Evolutionary conservation across 2,797 vertebrate genomes (phyloP), one percentile per base, ranked within the genome.

Genomic region (Sternarchorhynchus goeldii): DNA sequence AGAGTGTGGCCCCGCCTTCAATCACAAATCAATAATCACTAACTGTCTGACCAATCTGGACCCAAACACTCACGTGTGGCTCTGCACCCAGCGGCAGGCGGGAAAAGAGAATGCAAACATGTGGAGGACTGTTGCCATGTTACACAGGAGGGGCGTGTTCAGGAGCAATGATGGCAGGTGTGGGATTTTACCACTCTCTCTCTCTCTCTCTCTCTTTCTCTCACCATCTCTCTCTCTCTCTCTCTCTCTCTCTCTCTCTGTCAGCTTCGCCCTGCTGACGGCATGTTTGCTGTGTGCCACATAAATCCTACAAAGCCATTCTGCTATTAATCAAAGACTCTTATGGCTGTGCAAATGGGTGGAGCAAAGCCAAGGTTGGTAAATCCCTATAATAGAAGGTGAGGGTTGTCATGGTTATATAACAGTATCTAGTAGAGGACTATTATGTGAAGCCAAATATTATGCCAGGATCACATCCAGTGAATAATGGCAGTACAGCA

Each of bases 231-330:
- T 68, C 80, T 81, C 20, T 53, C 20, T 64, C 59, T 75, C 39
- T 32, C 59, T 73, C 32, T 21, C 45, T 65, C 60, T 68, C 80
- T 79, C 21, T 50, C 20, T 64, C 81, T 78, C 77, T 85, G 83
- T 83, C 83, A 79, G 74, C 57, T 84, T 82, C 36, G 72, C 77
- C 69, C 85, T 83, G 73, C 79, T 75, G 68, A 64, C 79, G 68
- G 81, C 78, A 76, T 70, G 36, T 83, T 86, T 86, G 83, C 60
- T 85, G 73, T 79, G 75, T 75, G 34, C 82, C 74, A 81, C 83
- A 87, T 85, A 87, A 88, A 89, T 85, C 83, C 71, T 79, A 1
- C n/a, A 80, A 88, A 87, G 62, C 20, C 62, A 31, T 78, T 85
- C 3, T 45, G 82, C 41, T 79, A 77, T 81, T 16, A 82, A 80